Base-by-base conservation (phyloP, 2,888 invertebrate genomes). In the Slavum lentiscoides region DNA sequence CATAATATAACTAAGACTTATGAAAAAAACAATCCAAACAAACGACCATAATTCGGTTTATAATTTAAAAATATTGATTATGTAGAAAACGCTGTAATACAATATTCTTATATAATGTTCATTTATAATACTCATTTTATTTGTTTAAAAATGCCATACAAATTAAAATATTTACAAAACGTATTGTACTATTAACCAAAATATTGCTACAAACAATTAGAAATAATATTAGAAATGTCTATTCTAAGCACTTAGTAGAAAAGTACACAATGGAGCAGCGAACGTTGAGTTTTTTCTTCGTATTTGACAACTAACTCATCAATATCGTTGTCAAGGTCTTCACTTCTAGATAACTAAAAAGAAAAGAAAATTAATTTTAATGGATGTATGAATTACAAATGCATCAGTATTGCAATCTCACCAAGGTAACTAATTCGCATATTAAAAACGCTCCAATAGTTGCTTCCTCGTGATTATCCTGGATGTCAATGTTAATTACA, bases 401-500 rank as follows among this genome's bases (percentile, higher is more conserved):
- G n/a, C 21, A 74, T 68, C 49, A 21, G 62, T 58, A 68, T 37
- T 62, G 23, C 49, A n/a, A 80, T 67, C 82, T 87, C 89, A 94
- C 94, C 92, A 94, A 92, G 81, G 92, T 91, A 84, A 97, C 95
- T 88, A 99, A 91, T 87, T 99, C 98, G 87, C 95, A 95, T 84
- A 99, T 97, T 84, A 98, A 90, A 88, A 98, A 98, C 58, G 99
- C 98, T 84, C 99, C 99, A 85, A 99, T 93, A 5, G 98, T 96
- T 0, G 99, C 99, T 87, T 99, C 99, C 87, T 99, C 99, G 84
- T 98, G 97, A 88, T 99, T 99, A 88, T 99, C 99, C 87, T 96
- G 97, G 85, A 99, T 97, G 86, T 99, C 99, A 84, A 99, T 93
- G 87, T 99, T 99, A 81, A 99, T 93, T 66, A 99, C 92, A 88